Conservation (phyloP, 1,140 invertebrate genomes). For the Macrobrachium rosenbergii region DNA sequence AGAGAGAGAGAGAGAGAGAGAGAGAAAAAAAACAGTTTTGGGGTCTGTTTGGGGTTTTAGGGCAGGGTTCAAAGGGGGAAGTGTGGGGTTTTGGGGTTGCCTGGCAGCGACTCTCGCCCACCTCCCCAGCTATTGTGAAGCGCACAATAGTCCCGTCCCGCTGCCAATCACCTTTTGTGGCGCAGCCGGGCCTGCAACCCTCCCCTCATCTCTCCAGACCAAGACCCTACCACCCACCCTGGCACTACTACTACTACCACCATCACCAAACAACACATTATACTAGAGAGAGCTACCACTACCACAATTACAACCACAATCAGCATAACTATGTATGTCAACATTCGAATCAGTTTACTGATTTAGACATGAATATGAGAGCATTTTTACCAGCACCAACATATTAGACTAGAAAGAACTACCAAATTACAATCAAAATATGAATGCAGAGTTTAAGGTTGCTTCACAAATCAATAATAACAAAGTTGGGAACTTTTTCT, state of each 20-base stretch:
- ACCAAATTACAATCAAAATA: no score
- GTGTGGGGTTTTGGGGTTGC: conserved; percentile 16
- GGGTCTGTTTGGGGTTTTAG: neutral
- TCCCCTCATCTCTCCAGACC: neutral
- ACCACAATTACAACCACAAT: neutral
- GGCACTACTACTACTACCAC: conserved; percentile 16
- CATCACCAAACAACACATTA: neutral
- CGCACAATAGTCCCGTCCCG: conserved; percentile 53
- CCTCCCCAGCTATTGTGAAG: conserved; percentile 49
- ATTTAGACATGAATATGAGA: no score
- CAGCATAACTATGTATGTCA: no score
- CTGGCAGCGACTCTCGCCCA: conserved; percentile 29
- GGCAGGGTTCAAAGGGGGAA: neutral
- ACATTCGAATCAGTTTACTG: no score
- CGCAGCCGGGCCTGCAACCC: conserved; percentile 30
- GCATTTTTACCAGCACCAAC: no score
- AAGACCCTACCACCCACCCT: neutral
- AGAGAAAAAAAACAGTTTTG: no score
- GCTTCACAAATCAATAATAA: no score
- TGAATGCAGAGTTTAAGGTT: no score
- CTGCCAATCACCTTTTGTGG: conserved; percentile 64
- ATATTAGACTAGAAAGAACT: no score
- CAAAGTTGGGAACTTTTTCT: no score
- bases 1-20: neutral
- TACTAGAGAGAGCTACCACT: neutral